Conservation (phyloP, 2,888 invertebrate species). For the Syritta pipiens region DNA sequence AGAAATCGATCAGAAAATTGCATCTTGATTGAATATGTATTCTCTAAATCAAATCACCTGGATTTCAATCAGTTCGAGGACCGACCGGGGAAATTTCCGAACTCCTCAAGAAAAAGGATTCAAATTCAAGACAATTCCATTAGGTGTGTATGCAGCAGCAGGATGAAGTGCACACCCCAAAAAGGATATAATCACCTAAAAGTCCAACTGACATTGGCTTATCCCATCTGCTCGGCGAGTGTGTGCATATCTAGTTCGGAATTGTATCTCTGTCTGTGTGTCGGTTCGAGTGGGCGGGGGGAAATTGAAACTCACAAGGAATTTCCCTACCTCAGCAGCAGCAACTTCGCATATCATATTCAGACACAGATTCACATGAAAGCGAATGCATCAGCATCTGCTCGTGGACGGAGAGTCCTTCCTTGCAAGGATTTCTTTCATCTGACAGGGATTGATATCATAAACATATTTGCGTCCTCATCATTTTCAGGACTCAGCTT, state of each 20-base stretch:
- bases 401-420: conserved; percentile 24
- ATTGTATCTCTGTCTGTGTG: conserved; percentile 18
- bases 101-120: conserved; percentile 26
- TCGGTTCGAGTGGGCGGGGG: no score
- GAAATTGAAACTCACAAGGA: no score
- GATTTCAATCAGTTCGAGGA: conserved; percentile 51
- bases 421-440: conserved; percentile 55
- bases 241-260: background rate
- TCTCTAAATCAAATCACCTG: conserved; percentile 68
- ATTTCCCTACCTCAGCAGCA: conserved; percentile 16
- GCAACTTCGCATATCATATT: conserved; percentile 6
- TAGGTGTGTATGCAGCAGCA: background rate
- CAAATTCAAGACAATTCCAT: conserved; percentile 57
- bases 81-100: no score
- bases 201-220: conserved; percentile 59
- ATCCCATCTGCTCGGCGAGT: conserved; percentile 28
- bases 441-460: conserved; percentile 67
- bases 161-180: background rate
- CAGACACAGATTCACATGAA: conserved; percentile 30
- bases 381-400: conserved; percentile 46
- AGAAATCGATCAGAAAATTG: conserved; percentile 66
- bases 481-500: conserved; percentile 25
- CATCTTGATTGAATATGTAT: conserved; percentile 65
- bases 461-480: conserved; percentile 64
- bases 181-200: conserved; percentile 63